These are phyloP conservation scores for Epicampocera succincta DNA, from an alignment of 2,888 invertebrate genomes.

Conservation along the genomic window DNA sequence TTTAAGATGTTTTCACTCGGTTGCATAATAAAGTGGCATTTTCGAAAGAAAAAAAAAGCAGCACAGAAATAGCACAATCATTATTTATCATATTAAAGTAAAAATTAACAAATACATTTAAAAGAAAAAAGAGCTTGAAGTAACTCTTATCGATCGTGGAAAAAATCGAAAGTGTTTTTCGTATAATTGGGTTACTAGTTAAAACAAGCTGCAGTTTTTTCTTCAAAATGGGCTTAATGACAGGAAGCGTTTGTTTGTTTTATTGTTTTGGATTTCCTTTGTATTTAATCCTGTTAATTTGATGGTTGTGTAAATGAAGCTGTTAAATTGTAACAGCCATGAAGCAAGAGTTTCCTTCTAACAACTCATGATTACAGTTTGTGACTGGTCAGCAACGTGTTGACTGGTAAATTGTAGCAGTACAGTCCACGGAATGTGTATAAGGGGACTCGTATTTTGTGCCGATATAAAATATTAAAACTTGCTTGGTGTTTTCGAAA, in stretches of 20 bases:
- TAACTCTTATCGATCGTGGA: not conserved
- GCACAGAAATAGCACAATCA: not conserved
- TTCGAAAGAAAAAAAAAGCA: slow-evolving; percentile 28
- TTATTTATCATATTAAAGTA: slow-evolving; percentile 16
- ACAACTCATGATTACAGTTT: slow-evolving; percentile 39
- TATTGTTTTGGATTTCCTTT: slow-evolving; percentile 40
- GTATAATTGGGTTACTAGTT: slow-evolving; percentile 37
- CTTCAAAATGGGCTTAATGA: slow-evolving; percentile 12
- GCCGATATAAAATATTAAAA: too few species aligned
- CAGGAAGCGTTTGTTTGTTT: slow-evolving; percentile 45
- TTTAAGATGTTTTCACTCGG: slow-evolving; percentile 45
- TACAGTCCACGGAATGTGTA: not conserved
- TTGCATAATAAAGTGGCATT: slow-evolving; percentile 60
- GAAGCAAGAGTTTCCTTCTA: slow-evolving; percentile 3
- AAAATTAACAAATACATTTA: slow-evolving; percentile 1
- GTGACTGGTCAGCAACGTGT: not conserved
- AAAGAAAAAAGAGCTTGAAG: slow-evolving; percentile 1
- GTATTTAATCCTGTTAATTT: slow-evolving; percentile 57
- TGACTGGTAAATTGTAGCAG: slow-evolving; percentile 2
- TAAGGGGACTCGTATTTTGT: not conserved
- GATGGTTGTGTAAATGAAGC: slow-evolving; percentile 36
- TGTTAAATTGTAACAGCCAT: not conserved
- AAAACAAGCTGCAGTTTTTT: not conserved
- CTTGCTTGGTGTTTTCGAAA: too few species aligned
- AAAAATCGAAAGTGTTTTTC: not conserved